Evolutionary conservation across 2,888 invertebrate genomes (phyloP), one percentile per base, ranked within the genome.

Genomic region (Zele albiditarsus): DNA sequence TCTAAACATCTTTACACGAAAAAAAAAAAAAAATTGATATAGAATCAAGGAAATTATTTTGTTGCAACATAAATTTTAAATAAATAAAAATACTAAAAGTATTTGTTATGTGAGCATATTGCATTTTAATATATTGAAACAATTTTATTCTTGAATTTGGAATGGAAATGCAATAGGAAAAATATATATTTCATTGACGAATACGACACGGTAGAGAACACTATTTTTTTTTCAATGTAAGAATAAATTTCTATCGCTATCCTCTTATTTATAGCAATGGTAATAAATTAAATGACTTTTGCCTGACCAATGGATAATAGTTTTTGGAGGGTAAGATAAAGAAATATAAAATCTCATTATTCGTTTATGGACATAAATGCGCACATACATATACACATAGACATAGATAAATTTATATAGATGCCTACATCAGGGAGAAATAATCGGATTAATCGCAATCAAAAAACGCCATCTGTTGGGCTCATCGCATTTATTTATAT

Each of bases 381-480:
- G 38, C 25, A 42, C 67, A 67, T 27, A 42, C 25, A 67, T n/a
- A 42, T 46, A 38, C 8, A 42, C 38, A 25, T 42, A 31, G 5
- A 66, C 16, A 25, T 46, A 28, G 27, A 42, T 46, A 46, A 46
- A 49, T 46, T 27, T 67, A 42, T 49, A 42, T 67, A 28, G n/a
- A 69, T 49, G 68, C 14, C 46, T 57, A 53, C 53, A 69, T 69
- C 53, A 28, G 46, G 27, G 53, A 57, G 58, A 70, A 77, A 81
- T 86, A 85, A 86, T 84, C 83, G 83, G 87, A 86, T 88, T 86
- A 86, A 85, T 84, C 82, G 84, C 79, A 84, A 84, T 82, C 83
- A 81, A 82, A 83, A 84, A 83, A 79, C 81, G 83, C 84, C 85
- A 86, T 85, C 84, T 85, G 86, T 80, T 80, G 77, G 69, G 69